Conservation (phyloP, 2,113 vertebrate genomes). For the Ardeotis arabs region DNA sequence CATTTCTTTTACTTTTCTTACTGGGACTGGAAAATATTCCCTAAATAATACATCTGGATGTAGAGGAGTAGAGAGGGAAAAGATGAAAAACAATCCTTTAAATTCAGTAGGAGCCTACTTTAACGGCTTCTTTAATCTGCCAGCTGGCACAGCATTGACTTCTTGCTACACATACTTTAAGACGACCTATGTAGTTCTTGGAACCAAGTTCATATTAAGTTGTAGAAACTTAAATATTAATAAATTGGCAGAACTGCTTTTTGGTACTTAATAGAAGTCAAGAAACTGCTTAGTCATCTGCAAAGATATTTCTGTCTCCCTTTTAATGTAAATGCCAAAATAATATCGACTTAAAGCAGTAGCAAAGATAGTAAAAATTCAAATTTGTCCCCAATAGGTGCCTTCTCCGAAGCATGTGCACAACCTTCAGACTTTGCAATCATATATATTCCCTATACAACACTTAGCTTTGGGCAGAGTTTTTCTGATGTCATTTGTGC, state of each 20-base stretch:
- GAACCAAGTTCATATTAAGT: slow-evolving; percentile 70
- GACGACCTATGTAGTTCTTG: slow-evolving; percentile 74
- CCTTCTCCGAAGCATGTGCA: not conserved
- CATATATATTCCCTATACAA: not conserved
- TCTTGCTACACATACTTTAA: slow-evolving; percentile 74
- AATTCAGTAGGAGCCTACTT: slow-evolving; percentile 75
- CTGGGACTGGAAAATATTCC: slow-evolving; percentile 71
- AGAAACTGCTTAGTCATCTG: slow-evolving; percentile 77
- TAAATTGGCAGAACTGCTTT: slow-evolving; percentile 65
- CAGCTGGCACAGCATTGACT: slow-evolving; percentile 72
- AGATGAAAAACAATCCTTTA: slow-evolving; percentile 73
- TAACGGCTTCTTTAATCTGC: slow-evolving; percentile 72
- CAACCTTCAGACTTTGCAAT: not conserved
- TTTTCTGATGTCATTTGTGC: not conserved
- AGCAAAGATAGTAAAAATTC: not conserved
- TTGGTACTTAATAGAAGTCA: slow-evolving; percentile 58
- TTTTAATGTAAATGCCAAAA: not conserved
- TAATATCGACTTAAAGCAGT: not conserved
- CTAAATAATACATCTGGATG: slow-evolving; percentile 72
- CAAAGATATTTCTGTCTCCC: slow-evolving; percentile 17
- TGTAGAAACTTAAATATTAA: slow-evolving; percentile 74
- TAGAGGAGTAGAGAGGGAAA: slow-evolving; percentile 61
- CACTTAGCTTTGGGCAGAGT: not conserved
- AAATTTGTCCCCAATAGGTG: not conserved
- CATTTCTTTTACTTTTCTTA: slow-evolving; percentile 61